Percentiles rank a stretch among this genome's conserved stretches.
Conservation (phyloP, 2,888 invertebrate genomes). For the Cenopis cana region DNA sequence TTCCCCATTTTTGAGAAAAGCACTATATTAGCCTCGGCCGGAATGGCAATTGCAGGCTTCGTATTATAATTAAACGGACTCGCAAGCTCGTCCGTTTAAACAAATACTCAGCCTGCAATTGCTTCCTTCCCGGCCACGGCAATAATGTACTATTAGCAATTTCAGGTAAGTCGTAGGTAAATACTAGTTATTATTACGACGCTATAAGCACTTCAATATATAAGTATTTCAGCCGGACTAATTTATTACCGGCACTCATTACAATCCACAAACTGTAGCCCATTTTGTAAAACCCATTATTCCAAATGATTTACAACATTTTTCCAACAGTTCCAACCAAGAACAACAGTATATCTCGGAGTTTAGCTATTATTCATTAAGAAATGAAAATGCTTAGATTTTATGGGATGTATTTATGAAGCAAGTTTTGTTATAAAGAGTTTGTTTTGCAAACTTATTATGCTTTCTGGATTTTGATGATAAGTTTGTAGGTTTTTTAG, state of each 20-base stretch:
- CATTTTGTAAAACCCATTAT: conserved; percentile 42
- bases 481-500: conserved; percentile 15
- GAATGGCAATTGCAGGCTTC: no score
- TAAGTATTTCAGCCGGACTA: background rate
- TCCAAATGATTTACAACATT: conserved; percentile 40
- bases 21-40: no score
- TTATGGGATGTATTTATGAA: conserved; percentile 64
- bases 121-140: no score
- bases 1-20: no score
- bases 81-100: no score
- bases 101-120: no score
- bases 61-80: no score
- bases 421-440: conserved; percentile 51
- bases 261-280: conserved; percentile 15
- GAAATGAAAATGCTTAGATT: conserved; percentile 60
- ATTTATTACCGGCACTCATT: conserved; percentile 17
- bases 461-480: conserved; percentile 19
- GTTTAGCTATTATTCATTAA: conserved; percentile 61
- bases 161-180: background rate
- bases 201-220: background rate
- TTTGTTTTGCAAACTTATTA: conserved; percentile 35
- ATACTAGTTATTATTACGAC: background rate
- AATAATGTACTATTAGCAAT: no score
- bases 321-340: conserved; percentile 34
- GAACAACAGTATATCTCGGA: conserved; percentile 50